Evolutionary conservation across 2,888 invertebrate species (phyloP).

Genomic region (Mesorhabditis spiculigera): DNA sequence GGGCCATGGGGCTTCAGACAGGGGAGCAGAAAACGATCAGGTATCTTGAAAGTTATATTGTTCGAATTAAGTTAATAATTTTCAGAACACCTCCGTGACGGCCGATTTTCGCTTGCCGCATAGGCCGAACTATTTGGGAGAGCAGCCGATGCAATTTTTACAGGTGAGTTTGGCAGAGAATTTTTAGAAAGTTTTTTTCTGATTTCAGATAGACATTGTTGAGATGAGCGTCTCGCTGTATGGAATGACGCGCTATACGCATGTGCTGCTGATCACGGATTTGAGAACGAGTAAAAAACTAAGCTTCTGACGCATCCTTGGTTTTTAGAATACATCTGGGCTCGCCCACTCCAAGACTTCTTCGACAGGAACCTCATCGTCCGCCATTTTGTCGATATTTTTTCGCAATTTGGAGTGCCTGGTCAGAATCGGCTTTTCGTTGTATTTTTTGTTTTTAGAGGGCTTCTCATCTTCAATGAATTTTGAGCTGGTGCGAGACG

Average conservation of each 20-base stretch:
- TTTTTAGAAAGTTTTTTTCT: neutral
- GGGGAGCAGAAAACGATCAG: neutral
- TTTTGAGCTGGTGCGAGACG: neutral
- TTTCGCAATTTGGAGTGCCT: neutral
- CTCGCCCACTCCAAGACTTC: slow-evolving; percentile 3
- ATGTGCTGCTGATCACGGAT: neutral
- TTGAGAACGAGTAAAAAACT: neutral
- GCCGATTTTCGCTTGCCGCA: neutral
- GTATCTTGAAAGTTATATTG: neutral
- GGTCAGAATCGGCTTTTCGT: neutral
- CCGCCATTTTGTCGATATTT: slow-evolving; percentile 6
- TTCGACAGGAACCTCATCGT: neutral
- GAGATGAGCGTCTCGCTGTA: slow-evolving; percentile 6
- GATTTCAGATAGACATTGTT: neutral
- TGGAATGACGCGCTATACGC: neutral
- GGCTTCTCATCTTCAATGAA: slow-evolving; percentile 2
- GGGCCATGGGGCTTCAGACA: neutral
- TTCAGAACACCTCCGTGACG: neutral
- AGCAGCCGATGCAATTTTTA: slow-evolving; percentile 3
- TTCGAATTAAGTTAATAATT: neutral
- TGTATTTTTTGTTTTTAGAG: neutral
- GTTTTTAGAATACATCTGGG: slow-evolving; percentile 1
- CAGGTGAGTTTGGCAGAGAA: neutral
- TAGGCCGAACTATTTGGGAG: neutral
- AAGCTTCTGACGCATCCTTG: too few species aligned